Base-by-base conservation (phyloP, 2,888 invertebrate genomes). In the Pediacus dermestoides region DNA sequence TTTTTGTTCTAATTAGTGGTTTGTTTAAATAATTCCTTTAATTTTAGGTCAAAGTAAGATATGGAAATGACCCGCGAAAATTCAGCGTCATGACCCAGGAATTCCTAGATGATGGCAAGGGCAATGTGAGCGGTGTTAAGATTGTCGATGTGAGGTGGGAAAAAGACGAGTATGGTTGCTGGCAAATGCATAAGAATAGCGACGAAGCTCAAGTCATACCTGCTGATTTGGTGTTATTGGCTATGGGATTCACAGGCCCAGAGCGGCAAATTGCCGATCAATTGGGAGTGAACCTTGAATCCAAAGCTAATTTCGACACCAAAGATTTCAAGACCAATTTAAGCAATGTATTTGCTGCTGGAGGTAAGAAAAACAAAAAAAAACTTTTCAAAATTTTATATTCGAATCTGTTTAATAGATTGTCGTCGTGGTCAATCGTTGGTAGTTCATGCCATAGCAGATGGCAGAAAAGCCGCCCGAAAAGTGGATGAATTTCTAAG, bases 161-260 rank as follows among this genome's bases (percentile, higher is more conserved):
- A n/a, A 90, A 92, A 64, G 90, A 91, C 59, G 82, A 87, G 13
- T 80, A 79, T 33, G 97, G 96, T 0, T 79, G 91, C 43, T 99
- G 96, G 96, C 85, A 86, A 64, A 93, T 96, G 91, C 75, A 80
- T 42, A 91, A 96, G 73, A 70, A 88, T 28, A 75, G 82, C 34
- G 90, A 86, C 47, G 80, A 85, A 1, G 85, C 88, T 64, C 81
- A 81, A 64, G 74, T 85, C 15, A 91, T 80, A 72, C 80, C 85
- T 53, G 89, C 91, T 35, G 93, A 99, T 66, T 75, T 99, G 46
- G 90, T 96, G 37, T 75, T 99, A 46, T 76, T 99, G 32, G 99
- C 99, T 2, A 97, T 99, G 97, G 99, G 99, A 57, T 99, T 99
- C 77, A 74, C 95, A 44, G 96, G 96, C 0, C 96, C 96, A 1